phyloP scores from a whole-genome alignment of 2,113 vertebrate species.

The Struthio camelus region DNA sequence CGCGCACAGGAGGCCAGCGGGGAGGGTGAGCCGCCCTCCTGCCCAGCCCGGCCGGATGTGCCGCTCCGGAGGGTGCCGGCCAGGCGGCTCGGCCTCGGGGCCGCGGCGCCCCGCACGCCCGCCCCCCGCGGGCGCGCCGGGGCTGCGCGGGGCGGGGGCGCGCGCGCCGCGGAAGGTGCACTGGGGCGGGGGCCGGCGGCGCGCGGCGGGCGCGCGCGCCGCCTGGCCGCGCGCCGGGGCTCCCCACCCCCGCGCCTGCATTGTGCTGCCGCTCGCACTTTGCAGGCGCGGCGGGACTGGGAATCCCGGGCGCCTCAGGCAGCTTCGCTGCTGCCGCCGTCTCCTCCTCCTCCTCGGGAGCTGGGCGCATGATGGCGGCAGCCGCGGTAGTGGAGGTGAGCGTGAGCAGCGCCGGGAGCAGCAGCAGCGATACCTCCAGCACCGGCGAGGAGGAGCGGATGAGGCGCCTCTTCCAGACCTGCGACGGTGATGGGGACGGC shows the following conservation, averaged over 20 bases:
- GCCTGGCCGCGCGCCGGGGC: neutral
- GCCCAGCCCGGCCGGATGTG: fast-evolving
- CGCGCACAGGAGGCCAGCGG: fast-evolving
- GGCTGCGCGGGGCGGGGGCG: neutral
- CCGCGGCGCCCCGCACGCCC: no score
- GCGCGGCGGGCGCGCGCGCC: no score
- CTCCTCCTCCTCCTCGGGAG: neutral
- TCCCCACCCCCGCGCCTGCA: neutral
- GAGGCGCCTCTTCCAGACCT: slow-evolving; percentile 83
- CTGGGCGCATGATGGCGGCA: slow-evolving; percentile 76
- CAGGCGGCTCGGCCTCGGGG: neutral
- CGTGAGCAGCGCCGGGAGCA: slow-evolving; percentile 64
- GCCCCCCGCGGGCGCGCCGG: no score
- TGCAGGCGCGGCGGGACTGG: neutral
- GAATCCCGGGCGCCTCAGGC: neutral
- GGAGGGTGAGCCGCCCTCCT: fast-evolving
- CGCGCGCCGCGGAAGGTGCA: neutral
- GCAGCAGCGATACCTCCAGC: slow-evolving; percentile 81
- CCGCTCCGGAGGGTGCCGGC: neutral
- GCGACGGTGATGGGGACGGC: slow-evolving; percentile 82
- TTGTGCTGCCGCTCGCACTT: neutral
- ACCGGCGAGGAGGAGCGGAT: slow-evolving; percentile 83
- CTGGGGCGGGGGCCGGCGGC: neutral
- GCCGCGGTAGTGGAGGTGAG: slow-evolving; percentile 47
- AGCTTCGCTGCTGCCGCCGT: neutral